Base-by-base conservation (phyloP, 2,888 invertebrate genomes). In the Neria commutata region DNA sequence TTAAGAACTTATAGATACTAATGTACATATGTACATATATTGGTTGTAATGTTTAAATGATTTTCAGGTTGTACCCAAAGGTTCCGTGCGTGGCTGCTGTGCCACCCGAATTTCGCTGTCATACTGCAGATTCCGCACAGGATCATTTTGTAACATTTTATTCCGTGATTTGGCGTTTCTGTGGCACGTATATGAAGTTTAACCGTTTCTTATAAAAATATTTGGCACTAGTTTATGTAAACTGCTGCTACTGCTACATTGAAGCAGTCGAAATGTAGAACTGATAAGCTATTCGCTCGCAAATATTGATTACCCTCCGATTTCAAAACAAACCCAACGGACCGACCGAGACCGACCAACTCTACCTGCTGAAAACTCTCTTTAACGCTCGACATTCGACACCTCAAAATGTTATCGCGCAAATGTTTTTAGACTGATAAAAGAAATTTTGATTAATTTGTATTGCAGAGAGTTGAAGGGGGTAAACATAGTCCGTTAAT, bases 371-470 rank as follows among this genome's bases (percentile, higher is more conserved):
- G n/a, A n/a, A n/a, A n/a, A n/a, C n/a, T n/a, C n/a, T n/a, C n/a
- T 37, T 37, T 14, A n/a, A 10, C n/a, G n/a, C 37, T 37, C n/a
- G 14, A 37, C n/a, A 11, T 3, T 37, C n/a, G n/a, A n/a, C n/a
- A n/a, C n/a, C n/a, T n/a, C n/a, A n/a, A n/a, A n/a, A n/a, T n/a
- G n/a, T n/a, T n/a, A n/a, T n/a, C n/a, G n/a, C n/a, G n/a, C n/a
- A n/a, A n/a, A n/a, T n/a, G n/a, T n/a, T n/a, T n/a, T n/a, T n/a
- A n/a, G n/a, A 37, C 37, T 37, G 37, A 37, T 37, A 37, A 37
- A n/a, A n/a, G 37, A 14, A 37, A 37, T n/a, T 11, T 37, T 37
- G 4, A 5, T 14, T 14, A n/a, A 14, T 92, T 91, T 72, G 88
- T n/a, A 4, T 37, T 37, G n/a, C n/a, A n/a, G n/a, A n/a, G n/a